These are phyloP conservation scores for Gephyroberyx darwinii DNA, from an alignment of 2,797 vertebrate genomes.

Conservation along the genomic window DNA sequence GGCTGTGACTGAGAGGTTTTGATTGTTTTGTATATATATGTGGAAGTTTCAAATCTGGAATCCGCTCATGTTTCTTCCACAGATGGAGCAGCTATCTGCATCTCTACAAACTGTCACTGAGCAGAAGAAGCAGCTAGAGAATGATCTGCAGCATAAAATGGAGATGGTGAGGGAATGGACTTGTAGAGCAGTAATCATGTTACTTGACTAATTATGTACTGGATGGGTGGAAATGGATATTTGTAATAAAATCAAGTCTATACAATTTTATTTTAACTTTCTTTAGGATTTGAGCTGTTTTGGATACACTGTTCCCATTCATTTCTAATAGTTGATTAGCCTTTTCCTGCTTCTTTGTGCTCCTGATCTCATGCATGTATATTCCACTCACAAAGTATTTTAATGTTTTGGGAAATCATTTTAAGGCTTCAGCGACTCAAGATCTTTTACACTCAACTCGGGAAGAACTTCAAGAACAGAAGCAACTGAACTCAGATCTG, in stretches of 20 bases:
- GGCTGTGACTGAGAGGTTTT: too few species aligned
- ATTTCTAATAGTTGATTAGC: neutral
- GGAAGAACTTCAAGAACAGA: constrained; percentile 43
- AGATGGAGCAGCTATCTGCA: neutral
- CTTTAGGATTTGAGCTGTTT: too few species aligned
- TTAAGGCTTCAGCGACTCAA: constrained; percentile 31
- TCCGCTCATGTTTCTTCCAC: neutral
- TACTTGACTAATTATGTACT: neutral
- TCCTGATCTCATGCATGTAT: neutral
- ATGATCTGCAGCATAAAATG: constrained; percentile 33
- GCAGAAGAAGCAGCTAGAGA: constrained; percentile 39
- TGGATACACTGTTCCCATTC: too few species aligned
- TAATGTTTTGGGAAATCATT: neutral
- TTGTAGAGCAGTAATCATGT: too few species aligned
- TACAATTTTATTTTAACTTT: too few species aligned
- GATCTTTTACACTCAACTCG: constrained; percentile 38
- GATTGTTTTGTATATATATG: too few species aligned
- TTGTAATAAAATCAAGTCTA: neutral
- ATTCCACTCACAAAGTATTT: neutral
- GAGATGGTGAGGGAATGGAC: constrained; percentile 27
- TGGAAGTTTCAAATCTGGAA: too few species aligned
- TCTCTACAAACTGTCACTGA: constrained; percentile 27
- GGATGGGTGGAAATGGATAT: neutral
- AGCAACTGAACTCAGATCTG: constrained; percentile 36
- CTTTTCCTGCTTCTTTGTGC: neutral